Base-by-base conservation (phyloP, 2,797 vertebrate species). In the Arrhamphus sclerolepis region DNA sequence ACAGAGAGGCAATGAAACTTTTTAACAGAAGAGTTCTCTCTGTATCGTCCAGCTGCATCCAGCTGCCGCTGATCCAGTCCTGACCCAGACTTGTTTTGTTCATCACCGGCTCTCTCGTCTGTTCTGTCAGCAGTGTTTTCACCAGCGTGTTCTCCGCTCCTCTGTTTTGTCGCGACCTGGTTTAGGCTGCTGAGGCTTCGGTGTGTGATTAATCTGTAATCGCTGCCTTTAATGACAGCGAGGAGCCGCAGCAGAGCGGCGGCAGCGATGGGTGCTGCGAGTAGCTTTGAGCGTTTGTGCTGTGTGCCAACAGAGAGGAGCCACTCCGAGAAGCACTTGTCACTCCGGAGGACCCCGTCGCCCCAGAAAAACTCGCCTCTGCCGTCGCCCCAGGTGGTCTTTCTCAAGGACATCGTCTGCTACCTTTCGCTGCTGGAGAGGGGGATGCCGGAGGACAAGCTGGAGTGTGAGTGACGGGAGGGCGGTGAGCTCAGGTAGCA, bases 401-500 rank as follows among this genome's bases (percentile, higher is more conserved):
- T 94, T 68, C 92, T 98, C 80, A 97, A 97, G 90, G 96, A 98
- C 86, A 94, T 98, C 0, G 94, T 96, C 62, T 98, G 96, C 86
- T 98, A 96, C 91, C 93, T 98, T 64, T 96, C 96, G n/a, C 92
- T 98, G 68, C 89, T 98, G 78, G 96, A 98, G 90, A 91, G 91
- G 3, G 96, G 96, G 4, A 95, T 87, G 2, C 94, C 96, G 17
- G 95, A 97, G 68, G 96, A 98, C 89, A 98, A 98, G 82, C 92
- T 98, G 67, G 96, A 98, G 81, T 98, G 96, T 98, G 88, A 96
- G 96, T 94, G 66, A 48, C 21, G 29, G 29, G 29, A 1, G 29
- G 29, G 29, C 29, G 29, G 8, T 31, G 29, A 7, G 29, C 8
- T 34, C 10, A 11, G 10, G 31, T 18, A 49, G 43, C 44, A 3